Base-by-base conservation (phyloP, 2,113 vertebrate genomes). In the Petaurus breviceps region DNA sequence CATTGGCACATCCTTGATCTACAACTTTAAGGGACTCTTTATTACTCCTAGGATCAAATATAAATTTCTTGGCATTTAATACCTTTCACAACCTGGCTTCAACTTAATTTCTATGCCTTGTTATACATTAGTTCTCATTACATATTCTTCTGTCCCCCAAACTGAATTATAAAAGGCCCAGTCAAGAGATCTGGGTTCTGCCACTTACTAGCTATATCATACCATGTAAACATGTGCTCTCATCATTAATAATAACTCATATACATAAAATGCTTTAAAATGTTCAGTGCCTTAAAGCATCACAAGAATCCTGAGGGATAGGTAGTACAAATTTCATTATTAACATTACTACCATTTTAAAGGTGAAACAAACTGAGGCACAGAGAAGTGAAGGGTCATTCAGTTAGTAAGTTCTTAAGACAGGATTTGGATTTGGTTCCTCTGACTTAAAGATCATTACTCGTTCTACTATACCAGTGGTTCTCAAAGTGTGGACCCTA, bases 371-470 rank as follows among this genome's bases (percentile, higher is more conserved):
- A 52, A 46, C 11, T 54, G 49, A 53, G 31, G 47, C 51, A 57
- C 91, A 91, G 8, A 26, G 47, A 95, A 47, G n/a, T 61, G 91
- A 77, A 54, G 84, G 91, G 47, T 92, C 77, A 61, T 46, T n/a
- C 22, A 92, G 51, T n/a, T 90, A n/a, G 19, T 22, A 68, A 91
- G 2, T 28, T 51, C 24, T 11, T 92, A 61, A 95, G 53, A 26
- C 91, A 52, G 16, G 53, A 90, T 94, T 96, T 91, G 37, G 68
- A 16, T 57, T 51, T 92, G 91, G 55, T 31, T 52, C 53, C 47
- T 50, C 51, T 68, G 90, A 9, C 61, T 92, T 68, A 23, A 54
- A 91, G 68, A 94, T 51, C 90, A 55, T 84, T 43, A 31, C n/a
- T 84, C 1, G 8, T 84, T 84, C 68, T 19, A 16, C 12, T 77